Base-by-base conservation (phyloP, 2,888 invertebrate genomes). In the Sepiola atlantica region DNA sequence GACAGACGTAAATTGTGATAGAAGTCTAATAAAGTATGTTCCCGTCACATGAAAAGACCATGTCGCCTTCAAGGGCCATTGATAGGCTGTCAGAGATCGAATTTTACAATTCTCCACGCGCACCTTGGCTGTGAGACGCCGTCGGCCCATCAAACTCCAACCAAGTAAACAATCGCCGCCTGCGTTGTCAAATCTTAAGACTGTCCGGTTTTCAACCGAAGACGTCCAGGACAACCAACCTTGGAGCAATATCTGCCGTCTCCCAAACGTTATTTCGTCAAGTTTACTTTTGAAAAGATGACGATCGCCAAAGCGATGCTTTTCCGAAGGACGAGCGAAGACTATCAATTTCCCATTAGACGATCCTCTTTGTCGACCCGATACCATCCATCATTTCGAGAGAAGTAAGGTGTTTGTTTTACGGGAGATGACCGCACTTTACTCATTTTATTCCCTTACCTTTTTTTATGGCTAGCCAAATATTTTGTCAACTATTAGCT, bases 331-430 rank as follows among this genome's bases (percentile, higher is more conserved):
- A 14, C n/a, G 77, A 77, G 14, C 77, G 32, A 77, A n/a, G 77
- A 77, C 77, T 77, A 77, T 77, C 77, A 77, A 77, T 77, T 77
- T 77, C 77, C 77, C 77, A 77, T 77, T 77, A 77, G n/a, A 12
- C n/a, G n/a, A 77, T 77, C 77, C 77, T 77, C 77, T n/a, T 77
- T n/a, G 77, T 77, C 77, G 45, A 32, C 77, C n/a, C n/a, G 14
- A n/a, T 32, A 77, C 77, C n/a, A 77, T 77, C 77, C 77, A 77
- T 77, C 77, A 77, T 4, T 32, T 1, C 14, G 14, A n/a, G 77
- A n/a, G 16, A 77, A 45, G 45, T 45, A 45, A 77, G 77, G 77
- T 77, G 77, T 77, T 77, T 77, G 77, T n/a, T 77, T 77, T 32
- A n/a, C 77, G 77, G 77, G 77, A n/a, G 32, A 77, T 18, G 77